Conservation (phyloP, 1,140 invertebrate species). For the Ridgeia piscesae region DNA sequence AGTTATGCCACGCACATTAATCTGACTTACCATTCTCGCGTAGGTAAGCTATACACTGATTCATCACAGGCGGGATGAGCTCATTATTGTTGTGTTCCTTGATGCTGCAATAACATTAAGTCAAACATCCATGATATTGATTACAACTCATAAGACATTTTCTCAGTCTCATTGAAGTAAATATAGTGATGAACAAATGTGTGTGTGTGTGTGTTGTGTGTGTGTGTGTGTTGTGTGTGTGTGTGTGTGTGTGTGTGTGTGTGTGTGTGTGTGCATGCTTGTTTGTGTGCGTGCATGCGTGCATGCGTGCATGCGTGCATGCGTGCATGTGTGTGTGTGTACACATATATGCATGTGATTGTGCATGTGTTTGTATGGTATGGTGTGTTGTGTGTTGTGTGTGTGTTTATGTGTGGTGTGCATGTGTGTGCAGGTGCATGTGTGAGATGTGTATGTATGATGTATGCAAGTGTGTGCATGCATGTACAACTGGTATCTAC, state of each 20-base stretch:
- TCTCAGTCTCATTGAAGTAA: no score
- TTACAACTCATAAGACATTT: no score
- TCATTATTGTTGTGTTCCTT: constrained; percentile 79
- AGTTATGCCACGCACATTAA: constrained; percentile 79
- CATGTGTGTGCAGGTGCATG: neutral
- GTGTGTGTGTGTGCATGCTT: neutral
- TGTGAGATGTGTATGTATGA: neutral
- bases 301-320: neutral
- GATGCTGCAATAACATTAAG: constrained; percentile 64
- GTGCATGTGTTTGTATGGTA: no score
- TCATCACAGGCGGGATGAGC: constrained; percentile 86
- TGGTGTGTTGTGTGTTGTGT: neutral
- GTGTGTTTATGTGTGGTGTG: neutral
- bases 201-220: neutral
- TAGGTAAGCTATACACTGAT: constrained; percentile 85
- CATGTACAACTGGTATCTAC: no score
- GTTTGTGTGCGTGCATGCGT: neutral
- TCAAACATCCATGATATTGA: neutral
- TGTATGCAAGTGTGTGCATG: no score
- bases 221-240: neutral
- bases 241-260: no score
- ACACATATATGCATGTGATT: neutral
- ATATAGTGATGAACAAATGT: no score
- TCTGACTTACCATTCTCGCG: constrained; percentile 65
- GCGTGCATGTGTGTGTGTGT: neutral